Percentiles rank a stretch among this genome's conserved stretches.
phyloP scores from a whole-genome alignment of 2,888 invertebrate species.

The Dynastes maya region DNA sequence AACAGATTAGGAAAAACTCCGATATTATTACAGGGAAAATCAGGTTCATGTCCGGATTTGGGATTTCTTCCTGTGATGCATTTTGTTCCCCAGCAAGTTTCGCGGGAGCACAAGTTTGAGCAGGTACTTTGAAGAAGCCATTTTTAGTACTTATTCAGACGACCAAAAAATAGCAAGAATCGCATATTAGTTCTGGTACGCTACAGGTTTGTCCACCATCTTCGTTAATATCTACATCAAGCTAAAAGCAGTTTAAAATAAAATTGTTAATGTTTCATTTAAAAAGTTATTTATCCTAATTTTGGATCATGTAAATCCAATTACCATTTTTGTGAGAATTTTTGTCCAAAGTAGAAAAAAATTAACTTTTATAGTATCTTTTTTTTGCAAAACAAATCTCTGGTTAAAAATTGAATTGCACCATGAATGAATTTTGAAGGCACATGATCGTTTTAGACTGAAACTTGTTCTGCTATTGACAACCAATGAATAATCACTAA shows the following conservation, averaged over 20 bases:
- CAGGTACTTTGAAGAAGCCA: slow-evolving; percentile 1
- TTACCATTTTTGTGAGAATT: too few relatives aligned
- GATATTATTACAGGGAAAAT: slow-evolving; percentile 35
- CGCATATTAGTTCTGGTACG: slow-evolving; percentile 19
- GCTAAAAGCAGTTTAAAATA: background rate
- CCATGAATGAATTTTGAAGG: too few relatives aligned
- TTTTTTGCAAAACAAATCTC: too few relatives aligned
- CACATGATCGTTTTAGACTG: too few relatives aligned
- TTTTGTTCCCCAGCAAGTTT: background rate
- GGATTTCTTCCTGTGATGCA: slow-evolving; percentile 25
- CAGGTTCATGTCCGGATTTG: slow-evolving; percentile 5
- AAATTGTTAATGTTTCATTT: too few relatives aligned
- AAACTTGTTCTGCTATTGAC: too few relatives aligned
- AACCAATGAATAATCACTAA: too few relatives aligned
- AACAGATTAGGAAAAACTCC: slow-evolving; percentile 43
- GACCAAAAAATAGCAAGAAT: background rate
- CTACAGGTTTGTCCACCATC: background rate
- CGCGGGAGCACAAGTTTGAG: background rate
- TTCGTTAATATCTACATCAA: background rate
- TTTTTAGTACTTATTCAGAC: background rate
- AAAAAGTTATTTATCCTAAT: too few relatives aligned
- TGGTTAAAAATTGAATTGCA: too few relatives aligned
- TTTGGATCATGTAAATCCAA: too few relatives aligned
- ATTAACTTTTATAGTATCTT: too few relatives aligned
- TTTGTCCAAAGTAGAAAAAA: too few relatives aligned